Conservation (phyloP, 2,888 invertebrate genomes). For the Exocentrus adspersus region DNA sequence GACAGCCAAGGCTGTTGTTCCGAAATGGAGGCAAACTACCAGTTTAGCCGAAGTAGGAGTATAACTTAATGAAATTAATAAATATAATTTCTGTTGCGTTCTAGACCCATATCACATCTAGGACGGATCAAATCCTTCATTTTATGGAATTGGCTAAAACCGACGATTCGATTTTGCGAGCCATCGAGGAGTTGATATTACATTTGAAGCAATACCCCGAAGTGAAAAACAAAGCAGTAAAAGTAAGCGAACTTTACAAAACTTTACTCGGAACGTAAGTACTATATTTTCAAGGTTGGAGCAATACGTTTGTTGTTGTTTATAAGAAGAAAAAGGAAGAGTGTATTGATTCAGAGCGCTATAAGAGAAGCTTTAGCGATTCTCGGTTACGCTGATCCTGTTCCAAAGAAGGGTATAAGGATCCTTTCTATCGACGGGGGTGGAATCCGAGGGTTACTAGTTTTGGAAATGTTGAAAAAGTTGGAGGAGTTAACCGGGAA, state of each 20-base stretch:
- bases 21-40: constrained; percentile 62
- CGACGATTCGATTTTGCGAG: constrained; percentile 67
- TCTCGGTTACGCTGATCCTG: constrained; percentile 75
- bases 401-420: constrained; percentile 77
- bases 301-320: constrained; percentile 72
- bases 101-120: constrained; percentile 70
- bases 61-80: not conserved
- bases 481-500: constrained; percentile 77
- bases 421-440: constrained; percentile 90
- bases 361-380: constrained; percentile 70
- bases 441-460: constrained; percentile 85
- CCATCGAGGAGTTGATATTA: constrained; percentile 74
- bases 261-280: too few relatives aligned
- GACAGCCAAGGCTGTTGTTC: constrained; percentile 48
- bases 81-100: constrained; percentile 34
- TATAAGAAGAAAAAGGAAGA: constrained; percentile 62
- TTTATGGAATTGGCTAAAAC: constrained; percentile 70
- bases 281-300: constrained; percentile 74
- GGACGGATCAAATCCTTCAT: constrained; percentile 73
- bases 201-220: constrained; percentile 80
- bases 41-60: not conserved
- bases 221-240: constrained; percentile 75
- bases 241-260: constrained; percentile 64
- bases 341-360: constrained; percentile 57
- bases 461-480: constrained; percentile 81